Base-by-base conservation (phyloP, 2,888 invertebrate species). In the Adelphocoris suturalis region DNA sequence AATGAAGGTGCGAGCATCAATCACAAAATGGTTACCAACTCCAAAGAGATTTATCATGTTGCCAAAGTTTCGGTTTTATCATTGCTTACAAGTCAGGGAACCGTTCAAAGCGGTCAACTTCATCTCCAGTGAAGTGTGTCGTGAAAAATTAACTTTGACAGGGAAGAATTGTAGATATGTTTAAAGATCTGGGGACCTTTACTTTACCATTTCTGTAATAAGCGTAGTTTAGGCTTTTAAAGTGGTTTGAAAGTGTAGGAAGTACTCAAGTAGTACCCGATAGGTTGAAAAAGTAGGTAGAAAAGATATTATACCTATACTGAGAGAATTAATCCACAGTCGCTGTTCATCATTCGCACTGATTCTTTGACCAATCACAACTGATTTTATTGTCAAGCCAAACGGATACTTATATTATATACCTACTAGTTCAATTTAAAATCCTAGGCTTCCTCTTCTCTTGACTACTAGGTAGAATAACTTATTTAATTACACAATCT, bases 11-110 rank as follows among this genome's bases (percentile, higher is more conserved):
- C 23, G 23, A 68, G 78, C 78, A 78, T 78, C 78, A 78, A 78
- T 78, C 78, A 78, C 78, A 78, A 78, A 78, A 78, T 46, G 78
- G 78, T 78, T 78, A 16, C 78, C 37, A 46, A 78, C 78, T 46
- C 46, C 78, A 19, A 46, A 46, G 78, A 78, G 78, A 78, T 78
- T 78, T 78, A 78, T 78, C 78, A 78, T 46, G 47, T 46, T 46
- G 78, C 78, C 16, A 46, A 78, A 78, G 78, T 78, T 78, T 46
- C n/a, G 46, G 78, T 78, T 78, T 78, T 78, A 37, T 78, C 78
- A 19, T 68, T 68, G 78, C 78, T 28, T 78, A 37, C 78, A 78
- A 47, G 78, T 78, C 78, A 28, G 68, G 23, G 46, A 78, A 37
- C 28, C 78, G 78, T 47, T 78, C 78, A 78, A 19, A 78, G 46